Percentiles rank a stretch among this genome's conserved stretches.
Evolutionary conservation across 2,113 vertebrate species (phyloP).

Genomic region (Ictalurus furcatus): DNA sequence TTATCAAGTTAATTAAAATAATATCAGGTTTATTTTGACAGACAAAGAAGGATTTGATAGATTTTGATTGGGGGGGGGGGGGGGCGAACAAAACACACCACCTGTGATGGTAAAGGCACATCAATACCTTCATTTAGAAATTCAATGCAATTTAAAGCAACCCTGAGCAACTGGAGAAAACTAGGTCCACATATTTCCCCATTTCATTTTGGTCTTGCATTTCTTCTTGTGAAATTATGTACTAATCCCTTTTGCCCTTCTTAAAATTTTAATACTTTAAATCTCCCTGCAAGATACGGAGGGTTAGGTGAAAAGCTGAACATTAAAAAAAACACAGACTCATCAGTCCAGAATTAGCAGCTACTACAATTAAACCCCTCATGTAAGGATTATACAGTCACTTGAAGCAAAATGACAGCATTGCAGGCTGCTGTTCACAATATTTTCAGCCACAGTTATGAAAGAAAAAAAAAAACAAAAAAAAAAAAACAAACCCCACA

Average conservation of each 20-base stretch:
- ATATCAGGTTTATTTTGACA: slow-evolving; percentile 3
- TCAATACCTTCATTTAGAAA: background rate
- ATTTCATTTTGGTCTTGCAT: slow-evolving; percentile 3
- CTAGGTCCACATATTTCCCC: background rate
- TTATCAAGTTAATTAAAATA: background rate
- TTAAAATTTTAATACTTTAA: background rate
- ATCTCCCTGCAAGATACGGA: background rate
- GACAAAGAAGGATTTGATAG: background rate
- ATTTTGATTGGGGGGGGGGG: no score
- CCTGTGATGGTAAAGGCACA: slow-evolving; percentile 15
- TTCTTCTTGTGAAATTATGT: background rate
- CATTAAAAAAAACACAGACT: background rate
- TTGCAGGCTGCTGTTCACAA: background rate
- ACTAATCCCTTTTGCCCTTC: background rate
- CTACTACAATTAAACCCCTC: background rate
- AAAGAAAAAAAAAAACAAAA: background rate
- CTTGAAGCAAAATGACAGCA: no score
- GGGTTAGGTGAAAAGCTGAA: background rate
- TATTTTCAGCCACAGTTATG: background rate
- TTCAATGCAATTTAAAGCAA: slow-evolving; percentile 1
- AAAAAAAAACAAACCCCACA: background rate
- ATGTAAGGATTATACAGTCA: background rate
- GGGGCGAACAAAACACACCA: background rate
- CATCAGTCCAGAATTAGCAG: background rate
- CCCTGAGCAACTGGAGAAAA: slow-evolving; percentile 31